Evolutionary conservation across 2,888 invertebrate species (phyloP), one percentile per base, ranked within the genome.

Genomic region (Tricholauxania praeusta): DNA sequence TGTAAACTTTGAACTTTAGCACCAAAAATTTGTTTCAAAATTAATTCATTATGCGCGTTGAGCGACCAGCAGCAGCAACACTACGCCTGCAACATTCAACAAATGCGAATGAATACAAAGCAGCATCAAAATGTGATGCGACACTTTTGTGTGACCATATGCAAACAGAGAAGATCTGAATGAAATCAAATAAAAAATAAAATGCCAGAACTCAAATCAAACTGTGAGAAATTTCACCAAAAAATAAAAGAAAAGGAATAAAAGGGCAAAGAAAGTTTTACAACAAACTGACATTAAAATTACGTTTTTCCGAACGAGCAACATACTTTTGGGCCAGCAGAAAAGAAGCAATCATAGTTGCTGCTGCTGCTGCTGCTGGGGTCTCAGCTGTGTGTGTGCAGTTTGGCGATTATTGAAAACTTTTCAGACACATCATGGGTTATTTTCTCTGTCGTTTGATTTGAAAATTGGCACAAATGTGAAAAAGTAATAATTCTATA

Each of bases 1-100:
- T 59, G 57, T 49, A 12, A 72, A 72, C 72, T 72, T 60, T 66
- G 48, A 64, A 57, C 60, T 72, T n/a, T 72, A 59, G 28, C 22
- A 15, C 12, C 39, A 47, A 19, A 53, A 55, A 39, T 22, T 19
- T 22, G 32, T 53, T 15, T 51, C 19, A 67, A 67, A 67, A 67
- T 57, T 67, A 64, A 64, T 64, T 64, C 64, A 64, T 64, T 49
- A 49, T 64, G 39, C 49, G n/a, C 48, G 12, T 63, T 47, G 15
- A 12, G 39, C 7, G 10, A n/a, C 47, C 17, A 17, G 6, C 6
- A 48, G 19, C 19, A 48, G 15, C n/a, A 12, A 28, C 14, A 17
- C 49, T 15, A 3, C 19, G 19, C 49, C 14, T 39, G 64, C 49
- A 64, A 51, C 39, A 39, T 39, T 39, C 39, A 39, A 39, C 39